A percentile compares a stretch with the other conserved stretches of the same genome.
Evolutionary conservation across 35 echinoderm and acorn worm genomes (phyloP).

Genomic region (Nesometra sesokonis): DNA sequence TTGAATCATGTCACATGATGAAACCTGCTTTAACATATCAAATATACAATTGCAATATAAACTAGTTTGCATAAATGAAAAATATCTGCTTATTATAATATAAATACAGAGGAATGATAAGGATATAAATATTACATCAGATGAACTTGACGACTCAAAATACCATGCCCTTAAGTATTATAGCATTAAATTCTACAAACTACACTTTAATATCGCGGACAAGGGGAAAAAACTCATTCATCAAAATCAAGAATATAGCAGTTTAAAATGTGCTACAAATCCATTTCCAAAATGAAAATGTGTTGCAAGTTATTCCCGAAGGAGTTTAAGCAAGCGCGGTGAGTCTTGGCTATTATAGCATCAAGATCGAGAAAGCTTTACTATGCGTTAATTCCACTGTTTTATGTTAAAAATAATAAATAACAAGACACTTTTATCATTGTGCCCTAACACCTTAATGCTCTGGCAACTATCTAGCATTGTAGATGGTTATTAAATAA

Average conservation of each 20-base stretch:
- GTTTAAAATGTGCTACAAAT: not conserved
- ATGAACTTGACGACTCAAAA: not conserved
- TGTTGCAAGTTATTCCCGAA: not conserved
- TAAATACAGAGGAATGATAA: too few relatives aligned
- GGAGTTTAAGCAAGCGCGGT: not conserved
- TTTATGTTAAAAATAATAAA: not conserved
- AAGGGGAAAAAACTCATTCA: not conserved
- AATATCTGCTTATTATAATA: too few relatives aligned
- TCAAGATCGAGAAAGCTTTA: not conserved
- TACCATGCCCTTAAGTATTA: not conserved
- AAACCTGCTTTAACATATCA: too few relatives aligned
- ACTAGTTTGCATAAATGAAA: too few relatives aligned
- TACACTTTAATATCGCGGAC: not conserved
- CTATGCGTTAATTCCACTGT: not conserved
- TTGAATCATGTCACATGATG: too few relatives aligned
- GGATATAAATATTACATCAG: not conserved
- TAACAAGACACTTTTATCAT: not conserved
- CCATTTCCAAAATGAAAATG: not conserved
- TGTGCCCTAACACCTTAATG: not conserved
- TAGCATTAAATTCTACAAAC: not conserved
- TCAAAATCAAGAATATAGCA: not conserved
- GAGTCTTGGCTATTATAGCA: not conserved
- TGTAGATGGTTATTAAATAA: too few relatives aligned
- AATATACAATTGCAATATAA: too few relatives aligned
- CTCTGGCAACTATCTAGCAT: not conserved